A percentile compares a stretch with the other conserved stretches of the same genome.
phyloP scores from a whole-genome alignment of 1,140 invertebrate genomes.

The Arion vulgaris region DNA sequence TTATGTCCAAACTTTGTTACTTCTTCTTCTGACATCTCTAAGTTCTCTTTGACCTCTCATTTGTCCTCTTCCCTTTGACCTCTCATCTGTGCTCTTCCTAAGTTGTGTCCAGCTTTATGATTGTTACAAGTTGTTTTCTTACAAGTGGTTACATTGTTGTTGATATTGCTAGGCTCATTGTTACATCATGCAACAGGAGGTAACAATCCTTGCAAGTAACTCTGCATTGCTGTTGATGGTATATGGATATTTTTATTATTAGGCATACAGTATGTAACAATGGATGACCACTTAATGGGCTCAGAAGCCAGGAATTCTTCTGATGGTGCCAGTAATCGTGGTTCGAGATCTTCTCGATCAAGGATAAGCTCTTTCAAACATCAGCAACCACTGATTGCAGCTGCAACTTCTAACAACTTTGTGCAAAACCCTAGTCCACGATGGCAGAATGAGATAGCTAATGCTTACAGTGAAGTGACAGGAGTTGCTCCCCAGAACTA shows the following conservation, averaged over 20 bases:
- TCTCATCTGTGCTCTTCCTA: no score
- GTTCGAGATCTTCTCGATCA: not conserved
- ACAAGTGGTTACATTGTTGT: not conserved
- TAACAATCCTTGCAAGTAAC: no score
- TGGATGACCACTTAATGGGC: conserved; percentile 45
- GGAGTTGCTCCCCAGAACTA: conserved; percentile 59
- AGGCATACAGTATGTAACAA: conserved; percentile 40
- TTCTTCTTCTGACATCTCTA: no score
- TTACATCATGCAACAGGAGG: no score
- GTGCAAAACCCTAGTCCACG: conserved; percentile 54
- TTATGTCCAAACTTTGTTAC: no score
- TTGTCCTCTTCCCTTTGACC: no score
- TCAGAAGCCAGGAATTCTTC: not conserved
- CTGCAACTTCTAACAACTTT: conserved; percentile 66
- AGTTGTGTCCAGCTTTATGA: no score
- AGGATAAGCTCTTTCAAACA: conserved; percentile 46
- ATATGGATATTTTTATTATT: not conserved
- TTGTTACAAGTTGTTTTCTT: not conserved
- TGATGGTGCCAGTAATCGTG: not conserved
- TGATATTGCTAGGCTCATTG: not conserved
- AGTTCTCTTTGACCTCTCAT: no score
- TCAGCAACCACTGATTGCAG: conserved; percentile 59
- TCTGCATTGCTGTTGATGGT: not conserved
- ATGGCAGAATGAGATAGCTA: conserved; percentile 58
- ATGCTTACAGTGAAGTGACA: conserved; percentile 62